A percentile compares a stretch with the other conserved stretches of the same genome.
Evolutionary conservation across 2,888 invertebrate genomes (phyloP).

Genomic region (Coenonympha glycerion): DNA sequence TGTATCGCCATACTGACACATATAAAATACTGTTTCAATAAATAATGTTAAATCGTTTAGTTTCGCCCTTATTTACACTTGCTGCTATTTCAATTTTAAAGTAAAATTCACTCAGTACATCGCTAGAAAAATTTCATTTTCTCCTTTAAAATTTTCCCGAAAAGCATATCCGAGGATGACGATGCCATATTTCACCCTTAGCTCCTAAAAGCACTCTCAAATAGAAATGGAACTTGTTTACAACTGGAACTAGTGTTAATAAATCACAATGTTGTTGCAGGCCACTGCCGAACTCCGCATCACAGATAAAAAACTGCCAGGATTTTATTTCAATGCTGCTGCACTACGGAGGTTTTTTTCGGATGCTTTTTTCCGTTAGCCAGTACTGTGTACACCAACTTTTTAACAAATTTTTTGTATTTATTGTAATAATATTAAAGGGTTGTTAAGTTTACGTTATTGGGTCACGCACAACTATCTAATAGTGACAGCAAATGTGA

Average conservation of each 20-base stretch:
- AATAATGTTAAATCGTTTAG: too few species aligned
- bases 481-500: too few species aligned
- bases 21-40: too few species aligned
- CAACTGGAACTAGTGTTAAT: conserved; percentile 16
- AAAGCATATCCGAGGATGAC: conserved; percentile 1
- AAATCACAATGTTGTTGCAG: conserved; percentile 43
- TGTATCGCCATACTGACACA: too few species aligned
- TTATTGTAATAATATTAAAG: conserved; percentile 1
- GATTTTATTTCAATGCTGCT: conserved; percentile 11
- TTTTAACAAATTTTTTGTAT: conserved; percentile 4
- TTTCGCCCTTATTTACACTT: too few species aligned
- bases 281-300: conserved; percentile 67
- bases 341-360: conserved; percentile 3
- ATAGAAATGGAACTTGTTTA: conserved; percentile 21
- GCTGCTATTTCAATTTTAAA: too few species aligned
- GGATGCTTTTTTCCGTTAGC: conserved; percentile 6
- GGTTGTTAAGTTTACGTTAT: conserved; percentile 1
- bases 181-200: conserved; percentile 6
- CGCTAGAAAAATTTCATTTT: neutral
- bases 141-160: neutral
- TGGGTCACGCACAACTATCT: too few species aligned
- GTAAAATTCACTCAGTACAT: too few species aligned
- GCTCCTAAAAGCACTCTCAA: conserved; percentile 15
- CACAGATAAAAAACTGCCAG: conserved; percentile 55
- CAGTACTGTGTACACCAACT: neutral